Evolutionary conservation across 2,113 vertebrate species (phyloP).

Genomic region (Stictonetta naevosa): DNA sequence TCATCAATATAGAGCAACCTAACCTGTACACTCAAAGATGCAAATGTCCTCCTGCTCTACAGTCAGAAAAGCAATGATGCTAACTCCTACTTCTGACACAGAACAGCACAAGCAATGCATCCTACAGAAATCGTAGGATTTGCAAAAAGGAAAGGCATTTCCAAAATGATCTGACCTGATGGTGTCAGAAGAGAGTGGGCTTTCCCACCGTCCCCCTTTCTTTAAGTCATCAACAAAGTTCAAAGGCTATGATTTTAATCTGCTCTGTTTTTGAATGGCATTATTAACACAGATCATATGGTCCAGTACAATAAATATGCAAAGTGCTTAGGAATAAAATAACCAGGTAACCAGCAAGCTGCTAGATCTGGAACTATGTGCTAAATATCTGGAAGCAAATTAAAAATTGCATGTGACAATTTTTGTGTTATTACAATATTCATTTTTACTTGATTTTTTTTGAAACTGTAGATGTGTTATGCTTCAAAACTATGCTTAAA

Average conservation of each 20-base stretch:
- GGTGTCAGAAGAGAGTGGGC: rapidly evolving
- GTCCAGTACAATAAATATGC: not conserved
- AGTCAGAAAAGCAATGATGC: rapidly evolving
- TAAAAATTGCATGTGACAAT: not conserved
- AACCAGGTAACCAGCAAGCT: not conserved
- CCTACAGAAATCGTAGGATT: not conserved
- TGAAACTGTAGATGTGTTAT: not conserved
- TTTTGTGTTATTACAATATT: not conserved
- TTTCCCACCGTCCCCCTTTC: not conserved
- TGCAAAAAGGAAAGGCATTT: not conserved
- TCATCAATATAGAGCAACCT: not conserved
- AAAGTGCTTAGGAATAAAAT: not conserved
- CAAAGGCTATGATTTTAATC: not conserved
- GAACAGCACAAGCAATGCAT: not conserved
- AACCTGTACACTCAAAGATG: not conserved
- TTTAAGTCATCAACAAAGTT: not conserved
- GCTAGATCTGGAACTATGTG: not conserved
- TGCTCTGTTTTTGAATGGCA: rapidly evolving
- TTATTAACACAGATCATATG: not conserved
- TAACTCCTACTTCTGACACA: not conserved
- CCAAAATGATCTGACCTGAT: not conserved
- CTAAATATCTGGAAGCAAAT: not conserved
- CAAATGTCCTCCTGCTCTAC: not conserved
- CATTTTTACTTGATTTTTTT: too few species aligned
- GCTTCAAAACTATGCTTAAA: not conserved